A percentile compares a stretch with the other conserved stretches of the same genome.
phyloP scores from a whole-genome alignment of 2,888 invertebrate genomes.

The Acanthococcus lagerstroemiae region DNA sequence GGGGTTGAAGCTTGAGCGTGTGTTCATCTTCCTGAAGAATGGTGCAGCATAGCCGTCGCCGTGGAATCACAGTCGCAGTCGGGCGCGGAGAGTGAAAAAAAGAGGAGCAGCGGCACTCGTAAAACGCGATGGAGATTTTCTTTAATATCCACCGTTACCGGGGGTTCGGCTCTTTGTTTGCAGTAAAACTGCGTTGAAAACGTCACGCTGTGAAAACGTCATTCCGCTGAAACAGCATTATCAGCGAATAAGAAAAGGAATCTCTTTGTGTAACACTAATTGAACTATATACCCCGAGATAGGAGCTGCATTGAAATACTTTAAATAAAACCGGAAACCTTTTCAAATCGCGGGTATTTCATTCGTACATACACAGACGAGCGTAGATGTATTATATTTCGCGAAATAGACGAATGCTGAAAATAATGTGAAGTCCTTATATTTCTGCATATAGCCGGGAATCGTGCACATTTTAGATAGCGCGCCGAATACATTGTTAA shows the following conservation, averaged over 20 bases:
- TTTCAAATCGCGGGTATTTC: constrained; percentile 14
- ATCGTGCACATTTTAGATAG: too few species aligned
- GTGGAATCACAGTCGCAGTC: too few species aligned
- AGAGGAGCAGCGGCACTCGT: too few species aligned
- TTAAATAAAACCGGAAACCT: constrained; percentile 21
- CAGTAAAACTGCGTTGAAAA: constrained; percentile 11
- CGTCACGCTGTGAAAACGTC: constrained; percentile 19
- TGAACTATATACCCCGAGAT: neutral
- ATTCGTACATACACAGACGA: too few species aligned
- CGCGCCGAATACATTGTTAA: too few species aligned
- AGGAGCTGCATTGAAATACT: neutral
- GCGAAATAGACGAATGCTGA: neutral
- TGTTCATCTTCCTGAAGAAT: too few species aligned
- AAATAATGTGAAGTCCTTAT: too few species aligned
- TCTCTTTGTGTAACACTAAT: neutral
- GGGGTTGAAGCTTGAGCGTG: too few species aligned
- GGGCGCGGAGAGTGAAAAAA: too few species aligned
- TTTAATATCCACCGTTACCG: constrained; percentile 12
- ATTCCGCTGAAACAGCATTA: too few species aligned
- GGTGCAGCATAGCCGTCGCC: too few species aligned
- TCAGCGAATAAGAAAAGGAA: neutral
- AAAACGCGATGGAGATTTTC: constrained; percentile 6
- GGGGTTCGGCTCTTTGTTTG: constrained; percentile 13
- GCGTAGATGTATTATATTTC: neutral
- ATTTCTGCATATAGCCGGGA: too few species aligned